Conservation (phyloP, 2,888 invertebrate species). For the Epistrophella euchroma region DNA sequence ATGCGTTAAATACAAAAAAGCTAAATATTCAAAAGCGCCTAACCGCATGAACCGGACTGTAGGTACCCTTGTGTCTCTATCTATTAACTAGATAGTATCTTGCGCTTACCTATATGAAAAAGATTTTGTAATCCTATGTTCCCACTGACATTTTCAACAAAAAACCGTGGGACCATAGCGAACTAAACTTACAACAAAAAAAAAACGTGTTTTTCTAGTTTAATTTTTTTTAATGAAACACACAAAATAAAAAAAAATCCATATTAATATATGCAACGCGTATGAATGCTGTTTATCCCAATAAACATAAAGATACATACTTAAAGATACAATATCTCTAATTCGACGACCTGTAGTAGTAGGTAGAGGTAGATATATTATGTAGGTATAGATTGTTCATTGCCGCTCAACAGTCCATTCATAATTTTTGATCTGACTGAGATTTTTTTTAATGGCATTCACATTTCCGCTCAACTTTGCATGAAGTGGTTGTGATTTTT, state of each 20-base stretch:
- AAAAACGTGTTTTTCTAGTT: slow-evolving; percentile 71
- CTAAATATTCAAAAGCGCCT: background rate
- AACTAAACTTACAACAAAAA: slow-evolving; percentile 31
- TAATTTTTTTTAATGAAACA: slow-evolving; percentile 27
- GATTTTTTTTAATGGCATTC: slow-evolving; percentile 38
- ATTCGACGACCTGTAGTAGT: slow-evolving; percentile 27
- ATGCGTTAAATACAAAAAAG: too few relatives aligned
- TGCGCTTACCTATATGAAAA: slow-evolving; percentile 2
- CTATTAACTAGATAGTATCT: slow-evolving; percentile 22
- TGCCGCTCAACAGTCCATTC: slow-evolving; percentile 47
- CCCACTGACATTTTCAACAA: slow-evolving; percentile 64
- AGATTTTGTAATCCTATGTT: slow-evolving; percentile 63
- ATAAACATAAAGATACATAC: slow-evolving; percentile 29
- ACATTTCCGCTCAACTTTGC: slow-evolving; percentile 52
- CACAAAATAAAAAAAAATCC: slow-evolving; percentile 16
- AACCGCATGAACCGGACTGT: background rate
- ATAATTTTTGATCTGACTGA: slow-evolving; percentile 56
- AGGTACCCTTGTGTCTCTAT: slow-evolving; percentile 38
- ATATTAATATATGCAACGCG: slow-evolving; percentile 60
- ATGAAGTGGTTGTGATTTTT: slow-evolving; percentile 44
- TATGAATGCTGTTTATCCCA: slow-evolving; percentile 39
- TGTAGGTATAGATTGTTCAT: slow-evolving; percentile 18
- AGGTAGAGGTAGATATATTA: background rate
- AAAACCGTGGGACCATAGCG: slow-evolving; percentile 62
- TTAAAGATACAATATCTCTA: slow-evolving; percentile 49